Base-by-base conservation (phyloP, 2,113 vertebrate species). In the Heterotis niloticus region DNA sequence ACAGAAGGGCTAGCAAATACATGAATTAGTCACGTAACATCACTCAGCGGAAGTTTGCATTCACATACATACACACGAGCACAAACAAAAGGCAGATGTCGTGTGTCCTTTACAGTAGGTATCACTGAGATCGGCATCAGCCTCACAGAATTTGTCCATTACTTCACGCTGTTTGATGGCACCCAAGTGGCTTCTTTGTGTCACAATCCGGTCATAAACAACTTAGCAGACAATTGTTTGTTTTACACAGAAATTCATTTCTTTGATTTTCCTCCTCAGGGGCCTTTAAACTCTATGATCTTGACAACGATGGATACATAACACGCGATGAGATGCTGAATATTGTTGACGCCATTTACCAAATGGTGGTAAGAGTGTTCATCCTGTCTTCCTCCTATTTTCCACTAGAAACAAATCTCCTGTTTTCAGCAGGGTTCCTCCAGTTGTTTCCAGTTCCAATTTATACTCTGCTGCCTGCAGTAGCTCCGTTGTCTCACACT, bases 261-360 rank as follows among this genome's bases (percentile, higher is more conserved):
- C 23, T 71, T 28, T 77, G 85, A 65, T 84, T 72, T n/a, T 73
- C 64, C 4, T 1, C 76, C 29, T 1, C 90, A 99, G 98, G 98
- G 98, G 98, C 98, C 0, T 99, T 99, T 83, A 99, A 99, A 86
- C 91, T 99, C 20, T 99, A 99, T 0, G 98, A 99, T 89, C 83
- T 99, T 77, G 98, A 99, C 85, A 99, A 98, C 1, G 97, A 99
- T 0, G 98, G 98, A 71, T 98, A 96, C 90, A 99, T 99, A 90
- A 99, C 98, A 17, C 92, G 98, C 80, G 96, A 96, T 0, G 98
- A 99, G 93, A 99, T 99, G 98, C 85, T 99, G 87, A 96, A 99
- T 85, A 99, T 99, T 17, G 98, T 99, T 76, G 98, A 99, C 0
- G 97, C 97, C 0, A 99, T 99, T 83, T 99, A 99, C 87, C 96